Conservation (phyloP, 2,888 invertebrate species). For the Tetrapedia diversipes region DNA sequence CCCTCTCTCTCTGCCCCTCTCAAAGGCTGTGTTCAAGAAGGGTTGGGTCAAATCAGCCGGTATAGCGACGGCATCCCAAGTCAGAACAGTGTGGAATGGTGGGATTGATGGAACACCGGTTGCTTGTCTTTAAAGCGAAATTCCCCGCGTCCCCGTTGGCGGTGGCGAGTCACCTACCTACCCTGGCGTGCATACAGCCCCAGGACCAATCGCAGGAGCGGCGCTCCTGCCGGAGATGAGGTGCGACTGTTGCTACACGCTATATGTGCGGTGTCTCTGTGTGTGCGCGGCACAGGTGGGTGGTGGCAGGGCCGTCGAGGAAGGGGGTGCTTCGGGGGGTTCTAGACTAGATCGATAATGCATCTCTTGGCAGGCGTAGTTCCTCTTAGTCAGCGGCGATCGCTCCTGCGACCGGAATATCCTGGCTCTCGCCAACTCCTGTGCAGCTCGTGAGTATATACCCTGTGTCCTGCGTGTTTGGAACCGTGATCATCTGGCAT, state of each 20-base stretch:
- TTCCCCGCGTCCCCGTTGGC: constrained; percentile 22
- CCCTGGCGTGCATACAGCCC: constrained; percentile 29
- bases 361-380: constrained; percentile 78
- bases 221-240: constrained; percentile 61
- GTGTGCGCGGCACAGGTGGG: constrained; percentile 80
- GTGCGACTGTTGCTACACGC: constrained; percentile 75
- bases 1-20: too few species aligned
- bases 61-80: neutral
- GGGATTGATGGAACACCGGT: constrained; percentile 49
- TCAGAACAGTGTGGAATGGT: constrained; percentile 17
- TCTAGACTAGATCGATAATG: constrained; percentile 80
- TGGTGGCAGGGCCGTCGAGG: constrained; percentile 72
- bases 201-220: constrained; percentile 58
- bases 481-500: neutral
- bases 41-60: constrained; percentile 12
- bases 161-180: constrained; percentile 36
- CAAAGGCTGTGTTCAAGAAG: too few species aligned
- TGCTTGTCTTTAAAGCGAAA: constrained; percentile 38
- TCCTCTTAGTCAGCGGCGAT: constrained; percentile 73
- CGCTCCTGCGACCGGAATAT: constrained; percentile 65
- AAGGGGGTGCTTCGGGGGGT: constrained; percentile 72
- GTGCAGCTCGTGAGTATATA: constrained; percentile 37
- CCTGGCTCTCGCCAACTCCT: constrained; percentile 37
- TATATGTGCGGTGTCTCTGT: constrained; percentile 64
- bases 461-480: neutral